phyloP scores from a whole-genome alignment of 1,140 invertebrate genomes.

The Diabrotica virgifera region DNA sequence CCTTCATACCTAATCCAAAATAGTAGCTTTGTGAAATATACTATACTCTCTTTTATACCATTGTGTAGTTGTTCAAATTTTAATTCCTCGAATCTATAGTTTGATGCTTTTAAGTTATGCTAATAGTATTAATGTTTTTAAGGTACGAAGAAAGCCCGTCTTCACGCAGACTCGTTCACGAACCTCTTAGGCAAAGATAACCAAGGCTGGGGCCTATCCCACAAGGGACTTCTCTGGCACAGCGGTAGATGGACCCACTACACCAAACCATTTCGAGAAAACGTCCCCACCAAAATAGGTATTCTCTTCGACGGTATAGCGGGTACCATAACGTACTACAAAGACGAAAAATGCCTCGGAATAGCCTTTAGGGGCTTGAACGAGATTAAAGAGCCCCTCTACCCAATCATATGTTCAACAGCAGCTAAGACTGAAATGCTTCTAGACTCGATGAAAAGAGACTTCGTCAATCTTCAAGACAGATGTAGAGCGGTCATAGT shows the following conservation, averaged over 20 bases:
- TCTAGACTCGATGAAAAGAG: conserved; percentile 54
- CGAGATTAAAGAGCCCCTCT: conserved; percentile 61
- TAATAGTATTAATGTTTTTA: conserved; percentile 43
- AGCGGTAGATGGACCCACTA: conserved; percentile 59
- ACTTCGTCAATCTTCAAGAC: conserved; percentile 68
- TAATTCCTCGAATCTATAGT: no score
- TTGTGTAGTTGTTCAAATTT: no score
- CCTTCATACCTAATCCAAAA: no score
- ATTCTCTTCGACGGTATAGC: conserved; percentile 65
- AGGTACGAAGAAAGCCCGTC: conserved; percentile 59
- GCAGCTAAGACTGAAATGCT: conserved; percentile 73
- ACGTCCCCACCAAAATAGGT: conserved; percentile 64
- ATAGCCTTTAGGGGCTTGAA: conserved; percentile 57
- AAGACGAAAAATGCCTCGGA: conserved; percentile 65
- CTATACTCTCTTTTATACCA: no score
- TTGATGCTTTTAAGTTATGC: no score
- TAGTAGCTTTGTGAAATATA: no score
- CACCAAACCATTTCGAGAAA: conserved; percentile 68
- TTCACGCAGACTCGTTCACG: conserved; percentile 65
- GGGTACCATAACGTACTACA: conserved; percentile 71
- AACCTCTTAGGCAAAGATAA: conserved; percentile 70
- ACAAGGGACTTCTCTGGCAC: conserved; percentile 73
- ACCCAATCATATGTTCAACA: conserved; percentile 69
- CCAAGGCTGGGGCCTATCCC: conserved; percentile 70
- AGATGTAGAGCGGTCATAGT: conserved; percentile 57